Conservation (phyloP, 2,888 invertebrate species). For the Panopea generosa region DNA sequence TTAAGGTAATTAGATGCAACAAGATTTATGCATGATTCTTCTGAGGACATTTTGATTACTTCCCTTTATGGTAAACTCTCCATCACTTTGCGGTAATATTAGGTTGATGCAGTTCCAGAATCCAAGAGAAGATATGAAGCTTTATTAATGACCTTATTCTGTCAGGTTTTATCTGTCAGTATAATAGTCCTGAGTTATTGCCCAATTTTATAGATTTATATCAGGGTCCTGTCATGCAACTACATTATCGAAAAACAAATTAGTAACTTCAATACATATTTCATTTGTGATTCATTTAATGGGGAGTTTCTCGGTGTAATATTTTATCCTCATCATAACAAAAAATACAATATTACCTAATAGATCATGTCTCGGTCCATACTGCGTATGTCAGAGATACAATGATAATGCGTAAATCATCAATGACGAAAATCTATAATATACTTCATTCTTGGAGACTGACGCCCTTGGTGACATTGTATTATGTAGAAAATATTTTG, state of each 20-base stretch:
- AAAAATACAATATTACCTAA: constrained; percentile 26
- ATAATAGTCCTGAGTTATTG: constrained; percentile 51
- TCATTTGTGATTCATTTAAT: constrained; percentile 57
- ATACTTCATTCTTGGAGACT: neutral
- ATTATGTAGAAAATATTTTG: too few species aligned
- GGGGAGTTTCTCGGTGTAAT: constrained; percentile 36
- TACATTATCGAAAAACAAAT: constrained; percentile 65
- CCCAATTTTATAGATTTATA: constrained; percentile 52
- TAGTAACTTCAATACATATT: constrained; percentile 59
- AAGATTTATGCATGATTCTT: too few species aligned
- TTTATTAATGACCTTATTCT: neutral
- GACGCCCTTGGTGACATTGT: too few species aligned
- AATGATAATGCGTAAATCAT: constrained; percentile 31
- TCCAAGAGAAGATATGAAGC: too few species aligned
- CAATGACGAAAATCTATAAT: constrained; percentile 28
- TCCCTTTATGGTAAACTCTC: too few species aligned
- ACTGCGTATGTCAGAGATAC: constrained; percentile 30
- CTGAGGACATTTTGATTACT: too few species aligned
- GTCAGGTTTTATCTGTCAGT: constrained; percentile 20
- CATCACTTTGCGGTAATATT: too few species aligned
- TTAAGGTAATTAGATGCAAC: too few species aligned
- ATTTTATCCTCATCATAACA: constrained; percentile 39
- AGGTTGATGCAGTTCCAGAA: too few species aligned
- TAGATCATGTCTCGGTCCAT: constrained; percentile 26
- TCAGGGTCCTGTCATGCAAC: constrained; percentile 46